A percentile compares a stretch with the other conserved stretches of the same genome.
Conservation (phyloP, 2,113 vertebrate genomes). For the Erpornis zantholeuca region DNA sequence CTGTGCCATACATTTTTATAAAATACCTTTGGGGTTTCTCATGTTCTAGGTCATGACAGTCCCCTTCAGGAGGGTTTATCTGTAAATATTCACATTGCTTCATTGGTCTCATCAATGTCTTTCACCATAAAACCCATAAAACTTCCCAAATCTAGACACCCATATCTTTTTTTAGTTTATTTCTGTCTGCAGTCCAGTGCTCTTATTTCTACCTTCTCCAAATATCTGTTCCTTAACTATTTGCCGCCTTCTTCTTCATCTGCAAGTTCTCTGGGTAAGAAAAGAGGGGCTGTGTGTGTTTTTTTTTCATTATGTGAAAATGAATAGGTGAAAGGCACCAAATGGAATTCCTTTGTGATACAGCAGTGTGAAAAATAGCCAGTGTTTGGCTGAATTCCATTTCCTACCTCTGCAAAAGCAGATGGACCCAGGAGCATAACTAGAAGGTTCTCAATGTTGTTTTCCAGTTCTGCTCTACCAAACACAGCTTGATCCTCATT, state of each 20-base stretch:
- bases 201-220: background rate
- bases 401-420: background rate
- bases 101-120: background rate
- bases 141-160: background rate
- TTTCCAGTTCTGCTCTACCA: background rate
- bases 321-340: background rate
- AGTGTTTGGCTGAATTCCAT: background rate
- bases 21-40: background rate
- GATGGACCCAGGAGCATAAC: background rate
- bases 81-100: background rate
- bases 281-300: background rate
- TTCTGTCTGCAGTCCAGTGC: background rate
- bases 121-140: background rate
- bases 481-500: background rate
- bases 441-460: background rate
- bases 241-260: background rate
- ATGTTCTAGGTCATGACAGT: fast-evolving
- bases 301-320: too few relatives aligned
- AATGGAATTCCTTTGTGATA: background rate
- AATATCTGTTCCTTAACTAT: background rate
- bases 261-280: background rate
- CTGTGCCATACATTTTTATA: background rate
- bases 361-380: background rate
- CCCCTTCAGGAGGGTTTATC: background rate
- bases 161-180: background rate